Evolutionary conservation across 2,888 invertebrate species (phyloP).

Genomic region (Anaspis maculata): DNA sequence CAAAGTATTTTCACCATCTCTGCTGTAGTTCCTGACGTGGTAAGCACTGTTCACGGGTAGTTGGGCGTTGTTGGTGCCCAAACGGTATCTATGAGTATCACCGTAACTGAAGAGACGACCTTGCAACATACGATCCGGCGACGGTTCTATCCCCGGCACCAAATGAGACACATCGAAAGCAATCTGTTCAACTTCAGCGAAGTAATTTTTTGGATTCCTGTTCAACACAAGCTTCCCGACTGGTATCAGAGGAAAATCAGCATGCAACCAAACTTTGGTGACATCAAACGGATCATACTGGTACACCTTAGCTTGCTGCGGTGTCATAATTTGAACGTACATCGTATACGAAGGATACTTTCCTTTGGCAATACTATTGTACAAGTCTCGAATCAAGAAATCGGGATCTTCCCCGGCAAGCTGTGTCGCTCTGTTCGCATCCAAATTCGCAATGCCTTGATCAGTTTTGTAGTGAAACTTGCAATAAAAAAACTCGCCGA

Average conservation of each 20-base stretch:
- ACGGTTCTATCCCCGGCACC: slow-evolving; percentile 87
- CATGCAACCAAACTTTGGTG: slow-evolving; percentile 88
- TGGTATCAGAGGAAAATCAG: slow-evolving; percentile 77
- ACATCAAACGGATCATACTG: slow-evolving; percentile 88
- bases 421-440: slow-evolving; percentile 57
- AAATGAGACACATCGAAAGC: slow-evolving; percentile 85
- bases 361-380: slow-evolving; percentile 73
- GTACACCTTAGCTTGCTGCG: slow-evolving; percentile 69
- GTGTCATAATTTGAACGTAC: slow-evolving; percentile 81
- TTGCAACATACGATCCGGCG: slow-evolving; percentile 89
- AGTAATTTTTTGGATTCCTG: slow-evolving; percentile 85
- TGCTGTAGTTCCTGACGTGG: slow-evolving; percentile 69
- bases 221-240: slow-evolving; percentile 83
- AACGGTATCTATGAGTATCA: slow-evolving; percentile 84
- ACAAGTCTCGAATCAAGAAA: slow-evolving; percentile 80
- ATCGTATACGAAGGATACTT: slow-evolving; percentile 73
- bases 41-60: slow-evolving; percentile 93
- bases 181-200: slow-evolving; percentile 87
- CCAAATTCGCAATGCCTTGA: slow-evolving; percentile 79
- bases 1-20: slow-evolving; percentile 74
- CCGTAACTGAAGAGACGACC: slow-evolving; percentile 81
- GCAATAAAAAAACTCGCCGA: slow-evolving; percentile 63
- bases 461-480: slow-evolving; percentile 91
- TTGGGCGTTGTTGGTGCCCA: slow-evolving; percentile 87
- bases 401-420: slow-evolving; percentile 77